Evolutionary conservation across 2,888 invertebrate species (phyloP).

Genomic region (Ectemnius continuus): DNA sequence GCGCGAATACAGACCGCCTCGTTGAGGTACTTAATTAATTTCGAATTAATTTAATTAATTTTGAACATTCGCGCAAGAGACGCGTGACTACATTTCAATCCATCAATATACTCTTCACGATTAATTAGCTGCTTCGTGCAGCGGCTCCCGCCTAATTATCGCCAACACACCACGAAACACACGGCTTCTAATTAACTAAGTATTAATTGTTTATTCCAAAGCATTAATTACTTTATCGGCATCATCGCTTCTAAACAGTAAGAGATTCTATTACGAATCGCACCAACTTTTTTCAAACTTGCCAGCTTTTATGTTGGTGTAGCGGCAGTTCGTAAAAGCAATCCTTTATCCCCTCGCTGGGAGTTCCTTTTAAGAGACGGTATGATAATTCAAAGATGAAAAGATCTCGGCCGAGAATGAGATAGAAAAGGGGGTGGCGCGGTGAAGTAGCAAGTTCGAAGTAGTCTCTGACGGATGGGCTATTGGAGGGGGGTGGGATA

Average conservation of each 20-base stretch:
- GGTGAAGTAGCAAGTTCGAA: constrained; percentile 10
- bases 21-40: too few species aligned
- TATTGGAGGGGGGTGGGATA: neutral
- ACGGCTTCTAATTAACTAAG: constrained; percentile 1
- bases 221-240: neutral
- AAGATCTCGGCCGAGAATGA: neutral
- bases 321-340: neutral
- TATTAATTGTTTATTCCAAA: neutral
- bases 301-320: neutral
- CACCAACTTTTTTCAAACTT: too few species aligned
- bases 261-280: too few species aligned
- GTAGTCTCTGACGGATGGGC: neutral
- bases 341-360: neutral
- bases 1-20: too few species aligned
- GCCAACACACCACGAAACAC: neutral
- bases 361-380: constrained; percentile 1
- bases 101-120: constrained; percentile 7
- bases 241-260: too few species aligned
- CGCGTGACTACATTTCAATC: constrained; percentile 4
- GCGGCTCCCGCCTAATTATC: neutral
- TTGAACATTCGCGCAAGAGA: neutral
- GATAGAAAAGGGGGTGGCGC: neutral
- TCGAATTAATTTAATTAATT: neutral
- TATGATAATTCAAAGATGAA: constrained; percentile 17
- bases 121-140: neutral